Evolutionary conservation across 2,888 invertebrate species (phyloP).

Genomic region (Drosophila trichaetosa): DNA sequence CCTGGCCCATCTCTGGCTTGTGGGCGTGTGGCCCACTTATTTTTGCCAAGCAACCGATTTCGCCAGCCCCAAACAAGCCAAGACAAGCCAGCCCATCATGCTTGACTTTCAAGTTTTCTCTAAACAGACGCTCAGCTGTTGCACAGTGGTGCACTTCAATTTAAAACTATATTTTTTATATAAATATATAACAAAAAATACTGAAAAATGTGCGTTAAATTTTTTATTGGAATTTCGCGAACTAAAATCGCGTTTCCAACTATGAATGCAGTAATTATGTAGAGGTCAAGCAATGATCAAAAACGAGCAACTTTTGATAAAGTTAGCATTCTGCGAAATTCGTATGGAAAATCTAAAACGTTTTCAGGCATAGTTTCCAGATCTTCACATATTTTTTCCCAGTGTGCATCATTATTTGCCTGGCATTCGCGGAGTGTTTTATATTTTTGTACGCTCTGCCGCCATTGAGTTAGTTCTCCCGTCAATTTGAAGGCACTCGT

Average conservation of each 20-base stretch:
- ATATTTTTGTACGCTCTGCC: constrained; percentile 8
- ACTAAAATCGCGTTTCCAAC: not conserved
- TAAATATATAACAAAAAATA: not conserved
- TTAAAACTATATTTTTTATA: not conserved
- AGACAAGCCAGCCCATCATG: constrained; percentile 9
- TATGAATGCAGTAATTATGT: not conserved
- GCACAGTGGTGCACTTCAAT: constrained; percentile 36
- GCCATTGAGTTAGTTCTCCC: not conserved
- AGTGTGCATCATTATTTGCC: not conserved
- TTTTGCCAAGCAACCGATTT: constrained; percentile 55
- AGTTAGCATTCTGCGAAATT: not conserved
- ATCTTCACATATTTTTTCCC: not conserved
- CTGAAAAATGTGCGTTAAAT: not conserved
- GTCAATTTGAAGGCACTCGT: constrained; percentile 11
- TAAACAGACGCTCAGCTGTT: constrained; percentile 28
- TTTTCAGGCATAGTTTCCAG: not conserved
- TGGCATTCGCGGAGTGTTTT: constrained; percentile 4
- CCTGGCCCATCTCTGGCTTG: not conserved
- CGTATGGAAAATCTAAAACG: not conserved
- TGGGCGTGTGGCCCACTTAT: constrained; percentile 35
- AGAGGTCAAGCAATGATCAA: not conserved
- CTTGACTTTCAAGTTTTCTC: constrained; percentile 41
- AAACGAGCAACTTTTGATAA: not conserved
- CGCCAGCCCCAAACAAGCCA: constrained; percentile 20
- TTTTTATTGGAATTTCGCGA: not conserved